Evolutionary conservation across 1,140 invertebrate genomes (phyloP).

Genomic region (Hypsibius dujardini): DNA sequence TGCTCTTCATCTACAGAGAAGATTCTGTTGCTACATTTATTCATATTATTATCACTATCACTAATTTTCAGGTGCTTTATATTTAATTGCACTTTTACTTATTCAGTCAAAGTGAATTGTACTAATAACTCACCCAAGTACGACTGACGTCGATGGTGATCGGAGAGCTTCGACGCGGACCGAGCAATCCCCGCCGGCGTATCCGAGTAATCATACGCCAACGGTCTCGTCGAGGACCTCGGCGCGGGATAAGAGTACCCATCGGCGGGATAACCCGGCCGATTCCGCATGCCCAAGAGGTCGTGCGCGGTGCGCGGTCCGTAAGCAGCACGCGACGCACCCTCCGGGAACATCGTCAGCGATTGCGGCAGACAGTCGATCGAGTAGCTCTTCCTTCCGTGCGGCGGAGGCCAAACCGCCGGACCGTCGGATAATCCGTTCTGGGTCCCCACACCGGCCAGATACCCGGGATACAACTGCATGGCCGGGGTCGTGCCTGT

Average conservation of each 20-base stretch:
- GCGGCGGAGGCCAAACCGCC: not conserved
- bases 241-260: not conserved
- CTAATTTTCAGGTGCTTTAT: too few species aligned
- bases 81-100: too few species aligned
- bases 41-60: too few species aligned
- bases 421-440: not conserved
- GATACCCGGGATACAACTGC: not conserved
- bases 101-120: too few species aligned
- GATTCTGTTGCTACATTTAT: not conserved
- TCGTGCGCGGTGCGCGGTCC: too few species aligned
- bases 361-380: not conserved
- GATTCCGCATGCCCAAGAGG: too few species aligned
- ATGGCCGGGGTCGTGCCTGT: not conserved
- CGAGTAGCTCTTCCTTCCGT: not conserved
- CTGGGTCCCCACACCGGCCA: not conserved
- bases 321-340: not conserved
- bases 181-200: not conserved
- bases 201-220: constrained; percentile 6
- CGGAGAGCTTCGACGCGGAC: too few species aligned
- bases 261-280: too few species aligned
- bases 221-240: not conserved
- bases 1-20: not conserved
- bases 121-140: too few species aligned
- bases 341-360: not conserved
- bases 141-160: too few species aligned